phyloP scores from a whole-genome alignment of 2,888 invertebrate genomes.

The Cerceris ruficornis region DNA sequence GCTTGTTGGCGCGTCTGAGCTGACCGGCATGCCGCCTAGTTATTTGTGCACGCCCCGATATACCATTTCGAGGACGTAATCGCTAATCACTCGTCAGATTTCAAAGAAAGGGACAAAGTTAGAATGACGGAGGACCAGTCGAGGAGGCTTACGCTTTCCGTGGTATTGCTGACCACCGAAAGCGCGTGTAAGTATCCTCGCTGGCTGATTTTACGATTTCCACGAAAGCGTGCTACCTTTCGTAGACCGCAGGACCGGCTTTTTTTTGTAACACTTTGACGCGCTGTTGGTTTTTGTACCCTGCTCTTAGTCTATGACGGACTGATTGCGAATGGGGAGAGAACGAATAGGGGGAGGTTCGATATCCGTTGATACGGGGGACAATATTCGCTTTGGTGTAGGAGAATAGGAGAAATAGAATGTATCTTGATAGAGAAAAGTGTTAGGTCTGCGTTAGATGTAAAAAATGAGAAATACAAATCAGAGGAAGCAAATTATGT shows the following conservation, averaged over 20 bases:
- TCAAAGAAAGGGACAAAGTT: conserved; percentile 54
- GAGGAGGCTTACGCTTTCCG: conserved; percentile 31
- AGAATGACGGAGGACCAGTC: conserved; percentile 36
- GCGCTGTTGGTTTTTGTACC: not conserved
- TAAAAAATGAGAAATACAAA: too few relatives aligned
- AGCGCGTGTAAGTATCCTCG: conserved; percentile 26
- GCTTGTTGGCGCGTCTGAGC: conserved; percentile 55
- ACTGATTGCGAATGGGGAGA: not conserved
- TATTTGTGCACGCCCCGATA: conserved; percentile 62
- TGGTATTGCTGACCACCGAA: conserved; percentile 40
- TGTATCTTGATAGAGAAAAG: not conserved
- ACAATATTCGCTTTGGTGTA: not conserved
- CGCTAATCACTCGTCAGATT: conserved; percentile 59
- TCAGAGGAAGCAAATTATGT: too few relatives aligned
- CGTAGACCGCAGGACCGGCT: conserved; percentile 17
- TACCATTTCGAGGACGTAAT: conserved; percentile 58
- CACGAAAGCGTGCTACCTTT: conserved; percentile 33
- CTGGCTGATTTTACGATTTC: conserved; percentile 60
- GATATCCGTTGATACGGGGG: too few relatives aligned
- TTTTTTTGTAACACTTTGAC: not conserved
- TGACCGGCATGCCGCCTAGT: conserved; percentile 63
- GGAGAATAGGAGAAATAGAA: not conserved
- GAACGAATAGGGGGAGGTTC: too few relatives aligned
- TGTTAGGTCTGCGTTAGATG: not conserved
- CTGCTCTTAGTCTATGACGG: not conserved